Evolutionary conservation across 2,113 vertebrate species (phyloP).

Genomic region (Bettongia penicillata): DNA sequence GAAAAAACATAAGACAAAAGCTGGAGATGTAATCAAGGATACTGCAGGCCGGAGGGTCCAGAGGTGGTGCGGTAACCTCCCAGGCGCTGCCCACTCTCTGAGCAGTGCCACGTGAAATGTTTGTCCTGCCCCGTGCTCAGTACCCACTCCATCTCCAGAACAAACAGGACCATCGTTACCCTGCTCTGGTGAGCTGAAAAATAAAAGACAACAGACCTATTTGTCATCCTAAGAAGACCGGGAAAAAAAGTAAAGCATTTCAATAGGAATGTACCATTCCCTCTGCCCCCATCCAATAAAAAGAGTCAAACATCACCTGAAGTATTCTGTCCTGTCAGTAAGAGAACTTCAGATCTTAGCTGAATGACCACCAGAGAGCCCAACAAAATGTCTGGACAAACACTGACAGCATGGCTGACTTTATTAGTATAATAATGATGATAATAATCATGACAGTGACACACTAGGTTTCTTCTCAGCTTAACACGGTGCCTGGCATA

Average conservation of each 20-base stretch:
- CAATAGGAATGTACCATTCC: neutral
- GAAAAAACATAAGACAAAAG: slow-evolving; percentile 18
- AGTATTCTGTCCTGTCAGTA: neutral
- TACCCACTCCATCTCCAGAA: slow-evolving; percentile 99
- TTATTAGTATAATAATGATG: neutral
- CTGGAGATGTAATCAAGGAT: slow-evolving; percentile 86
- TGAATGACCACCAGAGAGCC: neutral
- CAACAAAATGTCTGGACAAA: neutral
- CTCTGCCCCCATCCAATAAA: neutral
- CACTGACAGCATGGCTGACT: neutral
- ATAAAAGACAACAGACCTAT: slow-evolving; percentile 68
- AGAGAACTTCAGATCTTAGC: neutral
- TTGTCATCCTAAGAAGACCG: neutral
- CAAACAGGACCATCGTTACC: slow-evolving; percentile 95
- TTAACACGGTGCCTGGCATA: neutral
- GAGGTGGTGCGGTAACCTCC: slow-evolving; percentile 93
- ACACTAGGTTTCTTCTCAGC: neutral
- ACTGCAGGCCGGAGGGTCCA: slow-evolving; percentile 96
- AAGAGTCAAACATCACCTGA: neutral
- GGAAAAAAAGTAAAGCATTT: neutral
- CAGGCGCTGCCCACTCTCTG: slow-evolving; percentile 93
- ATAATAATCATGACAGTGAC: neutral
- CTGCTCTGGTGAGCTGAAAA: slow-evolving; percentile 93
- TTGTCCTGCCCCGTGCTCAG: slow-evolving; percentile 97
- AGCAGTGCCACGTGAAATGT: slow-evolving; percentile 96